These are phyloP conservation scores for Ochlodes sylvanus DNA, from an alignment of 2,888 invertebrate genomes.

Conservation along the genomic window DNA sequence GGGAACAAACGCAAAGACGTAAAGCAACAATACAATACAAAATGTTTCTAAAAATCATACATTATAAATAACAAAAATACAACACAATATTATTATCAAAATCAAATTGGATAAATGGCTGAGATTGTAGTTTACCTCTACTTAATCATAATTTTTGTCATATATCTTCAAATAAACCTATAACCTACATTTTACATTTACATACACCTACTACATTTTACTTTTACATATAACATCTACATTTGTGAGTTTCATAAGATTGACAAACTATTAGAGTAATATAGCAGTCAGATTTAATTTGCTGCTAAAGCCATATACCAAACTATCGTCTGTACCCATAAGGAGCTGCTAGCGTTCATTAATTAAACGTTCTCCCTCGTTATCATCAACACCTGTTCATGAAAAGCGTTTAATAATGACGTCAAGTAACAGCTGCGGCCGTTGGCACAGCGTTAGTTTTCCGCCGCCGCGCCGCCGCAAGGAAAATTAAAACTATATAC, in stretches of 20 bases:
- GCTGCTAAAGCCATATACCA: slow-evolving; percentile 46
- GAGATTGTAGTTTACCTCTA: no score
- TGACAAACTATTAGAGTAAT: background rate
- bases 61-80: no score
- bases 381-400: slow-evolving; percentile 83
- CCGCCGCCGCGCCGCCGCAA: slow-evolving; percentile 56
- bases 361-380: slow-evolving; percentile 80
- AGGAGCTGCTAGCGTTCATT: slow-evolving; percentile 68
- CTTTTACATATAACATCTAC: no score
- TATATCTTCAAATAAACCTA: no score
- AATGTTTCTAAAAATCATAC: no score
- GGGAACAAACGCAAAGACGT: no score
- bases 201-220: no score
- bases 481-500: slow-evolving; percentile 73
- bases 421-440: slow-evolving; percentile 76
- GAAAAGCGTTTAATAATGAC: slow-evolving; percentile 84
- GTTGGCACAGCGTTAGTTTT: slow-evolving; percentile 69
- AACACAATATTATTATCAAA: no score
- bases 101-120: no score
- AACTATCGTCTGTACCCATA: slow-evolving; percentile 49
- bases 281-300: slow-evolving; percentile 20
- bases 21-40: no score
- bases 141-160: no score
- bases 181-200: no score
- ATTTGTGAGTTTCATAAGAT: background rate